Evolutionary conservation across 1,140 invertebrate genomes (phyloP), one percentile per base, ranked within the genome.

Genomic region (Euura lappo): DNA sequence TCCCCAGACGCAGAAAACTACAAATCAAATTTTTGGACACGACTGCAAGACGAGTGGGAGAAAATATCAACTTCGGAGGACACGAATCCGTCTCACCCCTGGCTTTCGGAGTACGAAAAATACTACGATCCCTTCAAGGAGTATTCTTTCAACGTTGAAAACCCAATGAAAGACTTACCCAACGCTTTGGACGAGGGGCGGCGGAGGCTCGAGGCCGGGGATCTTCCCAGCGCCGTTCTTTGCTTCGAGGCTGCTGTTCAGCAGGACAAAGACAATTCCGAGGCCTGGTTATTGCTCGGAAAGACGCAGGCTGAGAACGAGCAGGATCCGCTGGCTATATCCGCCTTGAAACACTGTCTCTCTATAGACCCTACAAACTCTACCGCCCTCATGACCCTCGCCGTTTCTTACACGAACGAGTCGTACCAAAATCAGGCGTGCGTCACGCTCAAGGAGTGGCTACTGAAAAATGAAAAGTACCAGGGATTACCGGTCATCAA

Each of bases 401-500:
- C 97, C 60, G 95, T 97, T 7, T 96, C 96, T 77, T 98, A 97
- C 78, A 98, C 98, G 3, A 99, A 99, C 88, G 98, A 99, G 86
- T 94, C 93, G 77, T 92, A 93, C 83, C 91, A 94, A 72, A 93
- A 91, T 81, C 92, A 92, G 85, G 94, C 94, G 2, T 93, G 93
- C 68, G 85, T 90, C 68, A 91, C 91, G 71, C 85, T 95, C n/a
- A 89, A 91, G 77, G 92, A 93, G 73, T 99, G 97, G 97, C 85
- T 99, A n/a, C 89, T 91, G 76, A 90, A 92, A 75, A 96, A 97
- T 88, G 92, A 94, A 2, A 94, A 94, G 85, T 99, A 98, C 80
- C 90, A 90, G 74, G 91, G 95, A 80, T 82, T 98, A 47, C 87
- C 51, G 93, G 3, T 85, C 89, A 42, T 81, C 87, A 69, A 89